Base-by-base conservation (phyloP, 2,797 vertebrate genomes). In the Phylloscopus collybita region DNA sequence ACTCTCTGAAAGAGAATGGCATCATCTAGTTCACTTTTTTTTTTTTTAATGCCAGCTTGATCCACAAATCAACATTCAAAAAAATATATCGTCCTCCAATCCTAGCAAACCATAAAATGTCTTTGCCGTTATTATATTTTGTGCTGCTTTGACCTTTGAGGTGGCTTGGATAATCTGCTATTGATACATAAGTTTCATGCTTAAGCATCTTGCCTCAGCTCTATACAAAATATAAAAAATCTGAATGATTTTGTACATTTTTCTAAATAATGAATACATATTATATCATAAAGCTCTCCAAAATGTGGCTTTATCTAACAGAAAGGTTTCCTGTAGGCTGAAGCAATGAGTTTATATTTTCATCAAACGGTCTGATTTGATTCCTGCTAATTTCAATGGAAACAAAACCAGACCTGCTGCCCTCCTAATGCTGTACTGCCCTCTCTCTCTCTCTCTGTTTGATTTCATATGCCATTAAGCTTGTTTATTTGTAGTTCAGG, bases 301-400 rank as follows among this genome's bases (percentile, higher is more conserved):
- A 66, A 73, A 85, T 1, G 1, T 21, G 32, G 16, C 23, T 92
- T 59, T 87, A 26, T 57, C 40, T 93, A 25, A n/a, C 11, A 72
- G 44, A 54, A 62, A 62, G 20, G 11, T 50, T 61, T 83, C 54
- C 32, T 88, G 16, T 42, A 25, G 19, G 38, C 78, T 74, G 67
- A 70, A 92, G 60, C 56, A 84, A 38, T n/a, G 26, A 70, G 19
- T 49, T 90, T 78, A 56, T 76, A 27, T 91, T 85, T 91, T 85
- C 45, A 67, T 82, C 34, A 53, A 10, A 76, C 0, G 0, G 32
- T 51, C 65, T 90, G 50, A 54, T 88, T 73, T 76, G 53, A 80
- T 92, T 96, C 20, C 44, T 61, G 11, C 32, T 74, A 49, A 61
- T 21, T 42, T 74, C 14, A 78, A 1, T 25, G 42, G 67, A 50